Base-by-base conservation (phyloP, 2,888 invertebrate species). In the Hypsopygia costalis region DNA sequence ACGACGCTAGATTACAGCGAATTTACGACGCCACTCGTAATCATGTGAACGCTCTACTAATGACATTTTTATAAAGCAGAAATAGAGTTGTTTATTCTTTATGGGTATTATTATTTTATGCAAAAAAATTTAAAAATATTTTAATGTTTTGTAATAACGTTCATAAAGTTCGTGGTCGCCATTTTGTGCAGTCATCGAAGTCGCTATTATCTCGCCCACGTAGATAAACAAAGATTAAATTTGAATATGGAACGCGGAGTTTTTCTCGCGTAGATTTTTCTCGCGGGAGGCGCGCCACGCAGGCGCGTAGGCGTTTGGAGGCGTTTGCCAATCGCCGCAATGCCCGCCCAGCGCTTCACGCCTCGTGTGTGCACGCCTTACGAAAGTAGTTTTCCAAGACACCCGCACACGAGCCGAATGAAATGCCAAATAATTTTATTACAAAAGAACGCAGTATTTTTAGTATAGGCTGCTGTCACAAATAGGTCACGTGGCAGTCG, bases 251-350 rank as follows among this genome's bases (percentile, higher is more conserved):
- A 68, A 64, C 58, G 58, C 39, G 46, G 58, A 73, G 65, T 82
- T 85, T 83, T 85, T 77, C 72, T 62, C 66, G 62, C 55, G 49
- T 49, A 73, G 79, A 81, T 81, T 86, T 82, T 82, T 82, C 82
- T 78, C 68, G 67, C 58, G 64, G 57, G 61, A 55, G 53, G 74
- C 62, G 69, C 61, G 44, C 69, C 67, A 81, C 86, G 88, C 87
- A 77, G 74, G 81, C 80, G 85, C 82, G 83, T 74, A 81, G 90
- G 81, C 88, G 89, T 80, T 81, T 86, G 90, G 83, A 88, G 89
- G 89, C 81, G 85, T 75, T 80, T 85, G 88, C 89, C 89, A 89
- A 88, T 82, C 72, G 70, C 55, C 62, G 67, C 68, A 70, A 64
- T 57, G 78, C 81, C 88, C 83, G 85, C 82, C 79, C 86, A 48